A percentile compares a stretch with the other conserved stretches of the same genome.
These are phyloP conservation scores for Arbacia lixula DNA, from an alignment of 53 echinoderm and acorn worm genomes.

Conservation along the genomic window DNA sequence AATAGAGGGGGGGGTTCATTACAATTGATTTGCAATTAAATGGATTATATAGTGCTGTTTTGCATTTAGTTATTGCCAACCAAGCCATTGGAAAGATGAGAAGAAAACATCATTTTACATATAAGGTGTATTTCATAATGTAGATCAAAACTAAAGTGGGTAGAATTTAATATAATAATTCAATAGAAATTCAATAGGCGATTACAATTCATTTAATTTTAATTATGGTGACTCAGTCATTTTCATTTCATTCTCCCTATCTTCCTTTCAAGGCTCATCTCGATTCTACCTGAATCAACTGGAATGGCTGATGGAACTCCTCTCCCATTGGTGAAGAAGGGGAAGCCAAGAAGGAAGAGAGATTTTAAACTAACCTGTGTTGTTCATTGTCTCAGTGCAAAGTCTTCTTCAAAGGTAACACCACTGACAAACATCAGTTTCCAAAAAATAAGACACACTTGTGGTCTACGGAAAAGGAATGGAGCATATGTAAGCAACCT, in stretches of 20 bases:
- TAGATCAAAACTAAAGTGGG: slow-evolving; percentile 25
- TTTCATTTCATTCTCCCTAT: too few species aligned
- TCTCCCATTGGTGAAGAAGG: neutral
- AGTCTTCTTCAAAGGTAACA: slow-evolving; percentile 30
- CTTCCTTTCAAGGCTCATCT: too few species aligned
- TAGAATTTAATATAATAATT: slow-evolving; percentile 38
- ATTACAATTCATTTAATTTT: neutral
- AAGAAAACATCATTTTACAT: neutral
- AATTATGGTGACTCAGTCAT: neutral
- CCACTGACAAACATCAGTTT: slow-evolving; percentile 9
- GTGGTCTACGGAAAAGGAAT: slow-evolving; percentile 20
- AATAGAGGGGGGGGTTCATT: too few species aligned
- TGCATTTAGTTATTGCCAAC: too few species aligned
- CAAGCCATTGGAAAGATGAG: too few species aligned
- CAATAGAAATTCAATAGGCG: slow-evolving; percentile 27
- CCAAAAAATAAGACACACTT: slow-evolving; percentile 24
- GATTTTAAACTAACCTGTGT: slow-evolving; percentile 35
- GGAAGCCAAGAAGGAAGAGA: slow-evolving; percentile 6
- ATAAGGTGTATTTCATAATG: neutral
- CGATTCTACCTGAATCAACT: too few species aligned
- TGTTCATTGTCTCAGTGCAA: slow-evolving; percentile 28
- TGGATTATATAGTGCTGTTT: too few species aligned
- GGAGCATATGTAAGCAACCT: slow-evolving; percentile 9
- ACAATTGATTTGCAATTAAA: too few species aligned
- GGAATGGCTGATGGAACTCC: neutral